phyloP scores from a whole-genome alignment of 1,140 invertebrate species.

The Microplitis mediator region DNA sequence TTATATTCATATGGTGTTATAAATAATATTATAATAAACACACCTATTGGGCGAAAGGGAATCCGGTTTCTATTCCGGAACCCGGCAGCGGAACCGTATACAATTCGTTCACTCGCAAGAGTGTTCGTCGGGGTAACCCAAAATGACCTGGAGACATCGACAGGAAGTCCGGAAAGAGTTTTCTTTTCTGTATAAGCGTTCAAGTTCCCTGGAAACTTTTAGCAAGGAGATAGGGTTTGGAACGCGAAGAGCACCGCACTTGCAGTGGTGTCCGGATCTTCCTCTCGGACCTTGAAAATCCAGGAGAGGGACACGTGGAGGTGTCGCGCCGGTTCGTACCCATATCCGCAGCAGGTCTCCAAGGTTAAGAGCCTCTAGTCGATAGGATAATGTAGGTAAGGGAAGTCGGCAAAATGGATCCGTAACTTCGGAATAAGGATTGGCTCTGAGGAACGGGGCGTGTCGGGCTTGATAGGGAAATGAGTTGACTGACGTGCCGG shows the following conservation, averaged over 20 bases:
- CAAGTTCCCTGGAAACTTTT: conserved; percentile 76
- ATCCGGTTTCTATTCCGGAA: conserved; percentile 77
- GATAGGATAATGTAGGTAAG: conserved; percentile 89
- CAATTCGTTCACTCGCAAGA: conserved; percentile 68
- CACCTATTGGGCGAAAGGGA: conserved; percentile 68
- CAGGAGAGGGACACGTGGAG: conserved; percentile 67
- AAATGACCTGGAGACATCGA: conserved; percentile 74
- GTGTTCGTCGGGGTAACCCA: conserved; percentile 69
- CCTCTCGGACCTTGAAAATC: conserved; percentile 76
- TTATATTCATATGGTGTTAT: no score
- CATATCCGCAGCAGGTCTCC: conserved; percentile 67
- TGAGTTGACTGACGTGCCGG: no score
- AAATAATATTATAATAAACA: no score
- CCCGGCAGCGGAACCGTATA: conserved; percentile 73
- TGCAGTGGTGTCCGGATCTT: conserved; percentile 72
- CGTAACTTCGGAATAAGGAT: conserved; percentile 82
- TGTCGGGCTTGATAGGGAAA: conserved; percentile 66
- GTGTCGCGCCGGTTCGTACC: conserved; percentile 59
- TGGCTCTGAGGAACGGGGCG: conserved; percentile 76
- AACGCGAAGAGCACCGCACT: conserved; percentile 74
- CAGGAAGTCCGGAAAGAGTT: conserved; percentile 78
- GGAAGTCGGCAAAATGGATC: conserved; percentile 83
- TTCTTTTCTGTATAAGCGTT: conserved; percentile 79
- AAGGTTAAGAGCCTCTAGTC: conserved; percentile 88
- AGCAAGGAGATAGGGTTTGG: conserved; percentile 73